Conservation (phyloP, 1,140 invertebrate species). For the Saccostrea cuccullata region DNA sequence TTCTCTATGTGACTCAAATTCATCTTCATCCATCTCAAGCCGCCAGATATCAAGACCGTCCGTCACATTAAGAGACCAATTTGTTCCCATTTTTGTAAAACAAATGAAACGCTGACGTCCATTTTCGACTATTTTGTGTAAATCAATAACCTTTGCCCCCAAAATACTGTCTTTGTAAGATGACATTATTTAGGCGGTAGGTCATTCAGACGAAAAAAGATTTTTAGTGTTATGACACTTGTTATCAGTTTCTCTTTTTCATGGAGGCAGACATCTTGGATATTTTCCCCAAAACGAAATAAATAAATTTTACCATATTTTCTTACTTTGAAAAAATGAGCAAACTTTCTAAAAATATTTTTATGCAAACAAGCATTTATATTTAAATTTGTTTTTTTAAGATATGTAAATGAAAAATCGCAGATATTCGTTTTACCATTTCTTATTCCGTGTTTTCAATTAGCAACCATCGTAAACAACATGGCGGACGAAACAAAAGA, state of each 20-base stretch:
- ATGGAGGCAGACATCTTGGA: not conserved
- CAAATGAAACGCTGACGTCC: conserved; percentile 65
- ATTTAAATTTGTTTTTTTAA: not conserved
- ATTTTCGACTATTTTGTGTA: conserved; percentile 58
- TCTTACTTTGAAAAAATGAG: not conserved
- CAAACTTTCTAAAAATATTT: not conserved
- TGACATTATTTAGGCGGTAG: conserved; percentile 53
- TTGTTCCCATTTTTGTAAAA: conserved; percentile 59
- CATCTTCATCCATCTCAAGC: conserved; percentile 66
- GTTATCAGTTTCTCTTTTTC: not conserved
- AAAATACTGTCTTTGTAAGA: conserved; percentile 55
- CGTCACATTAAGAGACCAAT: conserved; percentile 65
- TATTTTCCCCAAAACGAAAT: not conserved
- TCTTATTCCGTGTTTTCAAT: conserved; percentile 2
- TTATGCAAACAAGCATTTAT: not conserved
- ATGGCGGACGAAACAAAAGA: conserved; percentile 66
- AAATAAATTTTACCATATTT: not conserved
- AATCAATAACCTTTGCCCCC: conserved; percentile 58
- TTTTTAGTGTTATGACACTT: not conserved
- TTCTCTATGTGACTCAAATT: conserved; percentile 68
- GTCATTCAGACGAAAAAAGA: not conserved
- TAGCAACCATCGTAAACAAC: conserved; percentile 66
- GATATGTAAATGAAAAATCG: not conserved
- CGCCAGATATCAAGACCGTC: conserved; percentile 72
- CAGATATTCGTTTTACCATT: conserved; percentile 27